These are phyloP conservation scores for Lates japonicus DNA, from an alignment of 2,797 vertebrate genomes.

Conservation along the genomic window DNA sequence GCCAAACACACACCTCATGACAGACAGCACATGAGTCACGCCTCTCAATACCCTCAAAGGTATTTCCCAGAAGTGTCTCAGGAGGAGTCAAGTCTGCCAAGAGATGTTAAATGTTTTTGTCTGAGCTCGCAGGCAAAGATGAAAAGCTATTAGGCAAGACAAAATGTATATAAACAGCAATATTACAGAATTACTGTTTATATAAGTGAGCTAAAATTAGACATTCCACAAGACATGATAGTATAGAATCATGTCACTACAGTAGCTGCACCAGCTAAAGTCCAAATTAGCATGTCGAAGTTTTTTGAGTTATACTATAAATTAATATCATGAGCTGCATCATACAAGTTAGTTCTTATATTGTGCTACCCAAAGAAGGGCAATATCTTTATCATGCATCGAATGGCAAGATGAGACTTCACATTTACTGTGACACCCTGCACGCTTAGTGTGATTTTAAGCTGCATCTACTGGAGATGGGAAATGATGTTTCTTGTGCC, in stretches of 20 bases:
- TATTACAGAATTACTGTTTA: not conserved
- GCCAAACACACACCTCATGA: slow-evolving; percentile 39
- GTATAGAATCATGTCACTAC: not conserved
- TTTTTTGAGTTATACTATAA: not conserved
- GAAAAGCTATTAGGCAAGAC: slow-evolving; percentile 4
- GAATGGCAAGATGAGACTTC: not conserved
- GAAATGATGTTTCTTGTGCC: not conserved
- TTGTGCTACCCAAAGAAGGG: not conserved
- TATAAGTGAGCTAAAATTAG: not conserved
- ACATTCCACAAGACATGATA: not conserved
- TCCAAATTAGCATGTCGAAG: not conserved
- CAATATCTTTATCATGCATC: not conserved
- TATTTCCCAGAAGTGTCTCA: slow-evolving; percentile 68
- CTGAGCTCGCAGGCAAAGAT: slow-evolving; percentile 14
- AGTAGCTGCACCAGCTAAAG: not conserved
- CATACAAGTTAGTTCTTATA: not conserved
- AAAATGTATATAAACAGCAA: not conserved
- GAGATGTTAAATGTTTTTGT: slow-evolving; percentile 27
- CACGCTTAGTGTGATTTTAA: not conserved
- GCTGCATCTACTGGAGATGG: not conserved
- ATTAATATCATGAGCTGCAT: not conserved
- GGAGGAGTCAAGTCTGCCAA: slow-evolving; percentile 35
- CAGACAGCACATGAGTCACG: slow-evolving; percentile 62
- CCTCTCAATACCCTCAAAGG: slow-evolving; percentile 58
- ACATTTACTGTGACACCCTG: not conserved